Percentiles rank a stretch among this genome's conserved stretches.
These are phyloP conservation scores for Micoletzkya japonica DNA, from an alignment of 2,888 invertebrate genomes.

Conservation along the genomic window DNA sequence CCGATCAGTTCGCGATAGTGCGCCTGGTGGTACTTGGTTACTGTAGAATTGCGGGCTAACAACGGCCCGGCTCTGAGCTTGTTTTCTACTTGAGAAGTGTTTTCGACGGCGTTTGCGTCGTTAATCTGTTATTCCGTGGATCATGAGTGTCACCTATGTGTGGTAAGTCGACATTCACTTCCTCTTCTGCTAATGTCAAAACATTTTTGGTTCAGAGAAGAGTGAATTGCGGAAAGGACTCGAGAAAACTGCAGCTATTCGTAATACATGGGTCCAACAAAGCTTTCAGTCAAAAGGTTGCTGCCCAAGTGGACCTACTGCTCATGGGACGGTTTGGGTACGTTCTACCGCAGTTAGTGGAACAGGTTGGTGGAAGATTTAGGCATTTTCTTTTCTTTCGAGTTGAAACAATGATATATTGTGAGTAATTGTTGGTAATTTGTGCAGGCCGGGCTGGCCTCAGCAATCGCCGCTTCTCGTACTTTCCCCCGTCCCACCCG, in stretches of 20 bases:
- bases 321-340: constrained; percentile 20
- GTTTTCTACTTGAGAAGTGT: too few relatives aligned
- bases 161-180: neutral
- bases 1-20: too few relatives aligned
- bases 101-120: too few relatives aligned
- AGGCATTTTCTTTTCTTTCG: too few relatives aligned
- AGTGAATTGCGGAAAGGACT: too few relatives aligned
- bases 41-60: too few relatives aligned
- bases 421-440: too few relatives aligned
- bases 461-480: constrained; percentile 12
- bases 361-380: constrained; percentile 9
- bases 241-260: too few relatives aligned
- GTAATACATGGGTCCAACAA: neutral
- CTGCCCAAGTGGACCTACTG: constrained; percentile 14
- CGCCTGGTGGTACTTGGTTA: too few relatives aligned
- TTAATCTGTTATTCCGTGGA: neutral
- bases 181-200: neutral
- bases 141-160: neutral
- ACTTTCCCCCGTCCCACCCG: constrained; percentile 14
- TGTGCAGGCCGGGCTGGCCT: constrained; percentile 10
- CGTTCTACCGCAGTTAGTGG: constrained; percentile 20
- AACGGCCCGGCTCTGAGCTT: too few relatives aligned
- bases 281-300: constrained; percentile 18
- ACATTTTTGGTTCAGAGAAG: neutral
- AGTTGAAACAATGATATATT: too few relatives aligned